A percentile compares a stretch with the other conserved stretches of the same genome.
phyloP scores from a whole-genome alignment of 2,888 invertebrate species.

The Saturnia pavonia region DNA sequence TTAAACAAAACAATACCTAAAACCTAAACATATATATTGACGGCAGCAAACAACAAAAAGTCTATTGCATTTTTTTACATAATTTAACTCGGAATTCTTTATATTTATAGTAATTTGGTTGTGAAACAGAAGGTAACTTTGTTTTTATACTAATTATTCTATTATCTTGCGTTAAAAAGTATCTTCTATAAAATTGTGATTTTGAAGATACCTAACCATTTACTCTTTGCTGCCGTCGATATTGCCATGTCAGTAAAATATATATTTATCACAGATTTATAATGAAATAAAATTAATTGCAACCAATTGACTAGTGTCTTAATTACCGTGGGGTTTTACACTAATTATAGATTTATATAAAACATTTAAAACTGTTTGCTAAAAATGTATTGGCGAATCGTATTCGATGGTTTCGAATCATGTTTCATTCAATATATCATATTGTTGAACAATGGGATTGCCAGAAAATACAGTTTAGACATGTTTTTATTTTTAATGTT shows the following conservation, averaged over 20 bases:
- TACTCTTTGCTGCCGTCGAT: neutral
- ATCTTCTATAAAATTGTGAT: no score
- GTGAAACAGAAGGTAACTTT: no score
- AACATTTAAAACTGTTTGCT: neutral
- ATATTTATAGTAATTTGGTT: no score
- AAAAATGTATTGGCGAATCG: neutral
- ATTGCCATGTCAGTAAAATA: neutral
- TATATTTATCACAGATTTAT: conserved; percentile 36
- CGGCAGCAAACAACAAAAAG: no score
- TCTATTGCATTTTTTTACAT: no score
- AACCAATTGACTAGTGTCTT: neutral
- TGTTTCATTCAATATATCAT: neutral
- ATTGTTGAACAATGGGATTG: no score
- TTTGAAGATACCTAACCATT: neutral
- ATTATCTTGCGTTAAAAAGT: no score
- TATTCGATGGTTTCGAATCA: neutral
- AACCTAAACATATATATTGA: no score
- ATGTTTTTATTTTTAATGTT: neutral
- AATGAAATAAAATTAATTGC: neutral
- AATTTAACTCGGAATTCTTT: no score
- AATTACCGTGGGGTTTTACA: neutral
- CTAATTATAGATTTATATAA: neutral
- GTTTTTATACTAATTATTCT: no score
- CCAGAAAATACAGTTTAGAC: neutral
- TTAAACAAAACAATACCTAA: no score